Evolutionary conservation across 2,113 vertebrate genomes (phyloP).

Genomic region (Crotalus tigris): DNA sequence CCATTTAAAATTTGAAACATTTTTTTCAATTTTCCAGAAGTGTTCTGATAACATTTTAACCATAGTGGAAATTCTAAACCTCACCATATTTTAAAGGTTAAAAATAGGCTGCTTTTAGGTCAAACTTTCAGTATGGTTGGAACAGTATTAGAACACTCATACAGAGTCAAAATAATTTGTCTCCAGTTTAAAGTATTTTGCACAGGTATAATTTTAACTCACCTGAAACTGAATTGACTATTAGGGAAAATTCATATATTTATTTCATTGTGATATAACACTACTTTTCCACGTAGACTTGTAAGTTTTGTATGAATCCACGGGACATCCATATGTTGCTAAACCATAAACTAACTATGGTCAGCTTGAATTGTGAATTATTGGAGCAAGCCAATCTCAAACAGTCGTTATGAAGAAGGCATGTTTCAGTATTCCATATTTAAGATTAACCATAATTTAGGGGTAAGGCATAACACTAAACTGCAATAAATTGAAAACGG

Average conservation of each 20-base stretch:
- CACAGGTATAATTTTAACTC: not conserved
- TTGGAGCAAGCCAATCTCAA: not conserved
- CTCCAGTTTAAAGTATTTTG: not conserved
- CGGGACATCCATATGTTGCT: not conserved
- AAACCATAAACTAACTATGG: not conserved
- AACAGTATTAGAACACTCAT: not conserved
- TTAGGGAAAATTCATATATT: not conserved
- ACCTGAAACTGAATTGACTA: not conserved
- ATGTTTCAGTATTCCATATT: not conserved
- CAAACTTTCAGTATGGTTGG: not conserved
- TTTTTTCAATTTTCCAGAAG: not conserved
- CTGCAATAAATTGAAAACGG: conserved; percentile 1
- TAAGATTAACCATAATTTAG: not conserved
- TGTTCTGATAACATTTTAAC: not conserved
- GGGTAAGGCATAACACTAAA: not conserved
- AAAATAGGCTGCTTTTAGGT: not conserved
- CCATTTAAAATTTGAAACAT: not conserved
- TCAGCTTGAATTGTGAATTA: not conserved
- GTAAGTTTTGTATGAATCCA: not conserved
- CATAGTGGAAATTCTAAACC: not conserved
- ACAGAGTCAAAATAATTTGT: not conserved
- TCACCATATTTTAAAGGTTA: not conserved
- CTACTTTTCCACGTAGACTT: not conserved
- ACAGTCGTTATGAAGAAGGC: not conserved
- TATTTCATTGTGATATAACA: not conserved